These are phyloP conservation scores for Allolobophora icterica DNA, from an alignment of 2,888 invertebrate genomes.

Conservation along the genomic window DNA sequence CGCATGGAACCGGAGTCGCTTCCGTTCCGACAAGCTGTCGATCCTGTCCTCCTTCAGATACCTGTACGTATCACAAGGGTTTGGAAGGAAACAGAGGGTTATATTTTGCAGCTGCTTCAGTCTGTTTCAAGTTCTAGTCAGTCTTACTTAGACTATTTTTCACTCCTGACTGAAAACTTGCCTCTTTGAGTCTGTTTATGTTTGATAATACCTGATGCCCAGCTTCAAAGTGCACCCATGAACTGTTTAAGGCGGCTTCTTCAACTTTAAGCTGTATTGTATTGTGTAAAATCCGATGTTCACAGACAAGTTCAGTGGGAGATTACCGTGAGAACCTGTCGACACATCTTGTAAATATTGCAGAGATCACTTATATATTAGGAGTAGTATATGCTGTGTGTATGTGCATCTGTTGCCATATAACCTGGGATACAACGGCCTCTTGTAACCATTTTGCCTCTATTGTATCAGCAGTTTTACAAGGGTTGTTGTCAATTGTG, in stretches of 20 bases:
- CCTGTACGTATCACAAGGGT: conserved; percentile 31
- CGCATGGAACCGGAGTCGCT: conserved; percentile 93
- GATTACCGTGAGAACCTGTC: neutral
- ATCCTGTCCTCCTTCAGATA: conserved; percentile 71
- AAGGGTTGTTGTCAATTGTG: neutral
- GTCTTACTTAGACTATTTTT: neutral
- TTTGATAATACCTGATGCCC: no score
- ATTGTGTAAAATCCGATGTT: neutral
- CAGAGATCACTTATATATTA: no score
- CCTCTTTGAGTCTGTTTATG: no score
- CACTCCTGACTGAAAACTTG: no score
- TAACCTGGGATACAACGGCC: neutral
- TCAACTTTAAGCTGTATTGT: no score
- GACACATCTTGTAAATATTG: neutral
- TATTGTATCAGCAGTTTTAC: neutral
- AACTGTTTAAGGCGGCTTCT: no score
- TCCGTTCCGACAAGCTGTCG: conserved; percentile 96
- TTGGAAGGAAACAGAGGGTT: neutral
- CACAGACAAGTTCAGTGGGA: neutral
- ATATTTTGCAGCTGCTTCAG: neutral
- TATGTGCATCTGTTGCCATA: neutral
- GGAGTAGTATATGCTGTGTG: no score
- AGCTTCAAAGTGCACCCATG: no score
- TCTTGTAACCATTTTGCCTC: neutral
- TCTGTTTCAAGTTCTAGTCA: neutral